phyloP scores from a whole-genome alignment of 2,888 invertebrate species.

The Stictocephala bisonia region DNA sequence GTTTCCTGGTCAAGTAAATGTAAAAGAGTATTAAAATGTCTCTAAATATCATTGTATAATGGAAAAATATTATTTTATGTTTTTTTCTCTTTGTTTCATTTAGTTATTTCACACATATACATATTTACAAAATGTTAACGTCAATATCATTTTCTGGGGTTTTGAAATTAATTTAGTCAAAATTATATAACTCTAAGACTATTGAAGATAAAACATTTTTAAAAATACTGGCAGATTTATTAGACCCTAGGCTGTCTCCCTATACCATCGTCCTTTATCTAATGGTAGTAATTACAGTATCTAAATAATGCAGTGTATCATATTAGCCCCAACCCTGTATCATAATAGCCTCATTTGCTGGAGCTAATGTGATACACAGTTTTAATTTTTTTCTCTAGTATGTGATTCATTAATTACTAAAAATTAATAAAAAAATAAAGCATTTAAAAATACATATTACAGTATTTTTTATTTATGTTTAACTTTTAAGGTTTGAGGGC shows the following conservation, averaged over 20 bases:
- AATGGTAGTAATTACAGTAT: neutral
- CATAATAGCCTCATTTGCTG: neutral
- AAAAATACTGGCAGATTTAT: neutral
- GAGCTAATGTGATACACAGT: neutral
- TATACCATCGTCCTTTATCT: neutral
- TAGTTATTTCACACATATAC: neutral
- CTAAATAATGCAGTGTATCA: neutral
- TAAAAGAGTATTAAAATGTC: neutral
- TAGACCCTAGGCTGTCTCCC: neutral
- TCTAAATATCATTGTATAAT: neutral
- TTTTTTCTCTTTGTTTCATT: too few species aligned
- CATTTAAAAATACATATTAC: neutral
- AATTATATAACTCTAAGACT: too few species aligned
- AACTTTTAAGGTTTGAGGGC: too few species aligned
- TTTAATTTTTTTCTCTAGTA: too few species aligned
- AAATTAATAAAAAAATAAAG: too few species aligned
- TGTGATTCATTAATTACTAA: too few species aligned
- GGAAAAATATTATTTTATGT: too few species aligned
- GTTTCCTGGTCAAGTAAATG: neutral
- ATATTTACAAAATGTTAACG: neutral
- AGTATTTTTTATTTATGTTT: too few species aligned
- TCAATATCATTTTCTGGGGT: neutral
- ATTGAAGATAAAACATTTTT: too few species aligned
- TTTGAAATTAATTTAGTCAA: neutral
- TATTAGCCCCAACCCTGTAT: neutral